A percentile compares a stretch with the other conserved stretches of the same genome.
Conservation (phyloP, 1,140 invertebrate species). For the Neomicropteryx cornuta region DNA sequence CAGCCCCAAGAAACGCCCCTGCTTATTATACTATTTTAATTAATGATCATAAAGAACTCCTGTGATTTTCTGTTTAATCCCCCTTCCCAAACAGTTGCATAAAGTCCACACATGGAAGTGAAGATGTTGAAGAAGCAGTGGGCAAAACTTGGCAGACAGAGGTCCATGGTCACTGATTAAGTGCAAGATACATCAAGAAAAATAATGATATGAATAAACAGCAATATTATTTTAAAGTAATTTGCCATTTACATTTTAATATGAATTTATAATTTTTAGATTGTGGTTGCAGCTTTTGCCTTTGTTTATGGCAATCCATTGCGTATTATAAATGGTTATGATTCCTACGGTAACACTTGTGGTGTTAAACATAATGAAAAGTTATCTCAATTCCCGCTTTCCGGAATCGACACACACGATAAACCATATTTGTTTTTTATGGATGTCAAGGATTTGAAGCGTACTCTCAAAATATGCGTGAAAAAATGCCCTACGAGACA, state of each 20-base stretch:
- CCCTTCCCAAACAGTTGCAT: no score
- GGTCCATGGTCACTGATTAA: slow-evolving; percentile 1
- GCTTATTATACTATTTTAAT: no score
- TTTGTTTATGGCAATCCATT: slow-evolving; percentile 82
- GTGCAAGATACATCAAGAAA: slow-evolving; percentile 8
- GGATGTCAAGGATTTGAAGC: slow-evolving; percentile 61
- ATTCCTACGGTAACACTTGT: slow-evolving; percentile 94
- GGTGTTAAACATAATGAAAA: slow-evolving; percentile 68
- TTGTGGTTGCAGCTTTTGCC: slow-evolving; percentile 78
- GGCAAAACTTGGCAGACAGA: no score
- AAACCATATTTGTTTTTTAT: slow-evolving; percentile 79
- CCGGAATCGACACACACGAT: slow-evolving; percentile 69
- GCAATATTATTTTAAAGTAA: slow-evolving; percentile 15
- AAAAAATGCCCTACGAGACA: slow-evolving; percentile 69
- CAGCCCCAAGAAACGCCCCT: no score
- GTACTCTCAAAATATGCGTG: slow-evolving; percentile 81
- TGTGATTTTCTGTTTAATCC: no score
- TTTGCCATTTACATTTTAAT: slow-evolving; percentile 17
- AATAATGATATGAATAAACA: slow-evolving; percentile 11
- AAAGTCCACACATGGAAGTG: no score
- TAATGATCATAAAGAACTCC: no score
- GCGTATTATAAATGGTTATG: slow-evolving; percentile 83
- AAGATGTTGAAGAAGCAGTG: no score
- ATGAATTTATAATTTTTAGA: slow-evolving; percentile 39
- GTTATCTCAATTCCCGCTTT: slow-evolving; percentile 59